Evolutionary conservation across 2,113 vertebrate species (phyloP), one percentile per base, ranked within the genome.

Genomic region (Psammodynastes pulverulentus): DNA sequence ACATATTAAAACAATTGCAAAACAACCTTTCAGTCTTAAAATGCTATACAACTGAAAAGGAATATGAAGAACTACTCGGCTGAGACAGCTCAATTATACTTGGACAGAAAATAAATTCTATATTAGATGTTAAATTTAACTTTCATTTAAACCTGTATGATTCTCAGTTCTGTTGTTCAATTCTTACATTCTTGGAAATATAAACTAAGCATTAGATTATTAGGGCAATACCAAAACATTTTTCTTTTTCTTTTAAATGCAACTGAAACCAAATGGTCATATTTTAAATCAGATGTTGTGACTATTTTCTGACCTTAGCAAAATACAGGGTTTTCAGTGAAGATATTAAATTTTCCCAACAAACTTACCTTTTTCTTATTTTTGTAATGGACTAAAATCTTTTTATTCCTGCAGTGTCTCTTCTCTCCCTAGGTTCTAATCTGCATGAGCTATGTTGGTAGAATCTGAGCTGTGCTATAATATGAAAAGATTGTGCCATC

Each of bases 401-500:
- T 72, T 92, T 39, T 91, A 53, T 91, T 96, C 45, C 89, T 92
- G 21, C 93, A 92, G 24, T 0, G 0, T 7, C 9, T 29, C 43
- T 49, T 43, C 2, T 54, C 7, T 58, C n/a, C 93, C 91, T 79
- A 93, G 91, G 54, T 93, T 94, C 10, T 92, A 93, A 93, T 93
- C 39, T 92, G 87, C 19, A 0, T 89, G 92, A 96, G 94, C 93
- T 92, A 89, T 58, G 67, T 90, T 92, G 91, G 72, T 96, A 93
- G 91, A 94, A 95, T 94, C 93, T 91, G 91, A 95, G 95, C 94
- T 96, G 94, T 93, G 95, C 94, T 94, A 95, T 93, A 95, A 94
- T 88, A 1, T 46, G 93, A 95, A 92, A 95, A 96, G 93, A 95
- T 97, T 97, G 97, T 96, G 97, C 96, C 93, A 94, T 96, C 96